Evolutionary conservation across 2,113 vertebrate species (phyloP), one percentile per base, ranked within the genome.

Genomic region (Raphicerus campestris): DNA sequence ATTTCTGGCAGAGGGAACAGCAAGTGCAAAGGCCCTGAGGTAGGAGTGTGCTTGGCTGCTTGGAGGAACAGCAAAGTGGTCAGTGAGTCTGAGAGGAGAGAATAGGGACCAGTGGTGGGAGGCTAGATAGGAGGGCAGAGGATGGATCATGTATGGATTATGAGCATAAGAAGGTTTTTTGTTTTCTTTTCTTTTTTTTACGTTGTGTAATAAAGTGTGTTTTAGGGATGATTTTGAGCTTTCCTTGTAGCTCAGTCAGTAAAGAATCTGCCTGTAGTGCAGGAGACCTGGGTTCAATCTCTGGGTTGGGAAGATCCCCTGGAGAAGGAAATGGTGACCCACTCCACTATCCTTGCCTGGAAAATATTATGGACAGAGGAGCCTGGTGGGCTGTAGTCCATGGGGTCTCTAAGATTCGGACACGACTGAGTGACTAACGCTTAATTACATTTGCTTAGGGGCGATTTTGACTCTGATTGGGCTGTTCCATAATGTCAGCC

Each of bases 11-110:
- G 89, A 7, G 11, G 16, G 14, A 55, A 20, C 5, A 28, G 75
- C 24, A 39, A 42, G 93, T 56, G 58, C 88, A 92, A 61, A 94
- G 86, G 66, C 66, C 85, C 77, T 24, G 94, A 58, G 87, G 66
- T 42, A 5, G 49, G 42, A 30, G 45, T 63, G 60, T 63, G 60
- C 32, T 16, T 47, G 78, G 51, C 78, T 39, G 51, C 24, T 56
- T 45, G 55, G 60, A 35, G 60, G 35, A 32, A 13, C 14, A 28
- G n/a, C 6, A 0, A 5, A 16, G 55, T 2, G 75, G 39, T 66
- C 58, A 8, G 22, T n/a, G 70, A 60, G 30, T 60, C 30, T 75
- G 39, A 88, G 47, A 51, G 81, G 10, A 20, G 15, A 60, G 19
- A 4, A 4, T 0, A 13, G 20, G 35, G n/a, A 22, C 17, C n/a